Conservation (phyloP, 64 coral and sea anemone genomes). For the Astreopora myriophthalma region DNA sequence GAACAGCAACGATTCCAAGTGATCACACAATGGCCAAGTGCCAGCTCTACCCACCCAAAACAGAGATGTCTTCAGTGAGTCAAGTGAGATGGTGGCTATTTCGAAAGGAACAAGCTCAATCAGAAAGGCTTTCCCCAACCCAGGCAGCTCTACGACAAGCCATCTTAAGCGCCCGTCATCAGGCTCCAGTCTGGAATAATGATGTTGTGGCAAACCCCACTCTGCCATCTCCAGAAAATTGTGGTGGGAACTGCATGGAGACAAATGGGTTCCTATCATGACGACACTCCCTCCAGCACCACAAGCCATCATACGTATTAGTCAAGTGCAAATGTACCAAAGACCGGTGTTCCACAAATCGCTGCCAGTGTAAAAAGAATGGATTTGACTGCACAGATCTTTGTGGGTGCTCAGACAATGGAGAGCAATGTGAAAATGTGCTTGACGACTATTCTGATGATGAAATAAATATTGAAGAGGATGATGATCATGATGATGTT, state of each 20-base stretch:
- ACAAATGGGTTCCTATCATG: conserved; percentile 4
- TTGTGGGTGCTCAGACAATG: conserved; percentile 7
- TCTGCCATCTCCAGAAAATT: background rate
- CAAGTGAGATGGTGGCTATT: background rate
- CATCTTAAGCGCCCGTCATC: background rate
- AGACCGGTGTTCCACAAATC: background rate
- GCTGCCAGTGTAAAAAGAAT: background rate
- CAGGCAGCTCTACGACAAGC: conserved; percentile 6
- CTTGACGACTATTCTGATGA: background rate
- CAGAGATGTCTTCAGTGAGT: conserved; percentile 1
- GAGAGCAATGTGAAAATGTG: conserved; percentile 16
- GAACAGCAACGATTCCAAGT: background rate
- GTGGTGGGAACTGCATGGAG: background rate
- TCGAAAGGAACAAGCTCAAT: background rate
- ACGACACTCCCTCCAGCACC: background rate
- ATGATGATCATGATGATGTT: no score
- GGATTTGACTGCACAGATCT: background rate
- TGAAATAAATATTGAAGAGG: no score
- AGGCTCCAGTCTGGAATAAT: background rate
- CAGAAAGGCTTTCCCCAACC: background rate
- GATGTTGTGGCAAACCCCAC: background rate
- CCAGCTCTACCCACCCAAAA: background rate
- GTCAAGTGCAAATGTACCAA: background rate
- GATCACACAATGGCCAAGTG: background rate
- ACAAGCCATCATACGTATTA: background rate